A percentile compares a stretch with the other conserved stretches of the same genome.
Evolutionary conservation across 2,113 vertebrate species (phyloP).

Genomic region (Merops nubicus): DNA sequence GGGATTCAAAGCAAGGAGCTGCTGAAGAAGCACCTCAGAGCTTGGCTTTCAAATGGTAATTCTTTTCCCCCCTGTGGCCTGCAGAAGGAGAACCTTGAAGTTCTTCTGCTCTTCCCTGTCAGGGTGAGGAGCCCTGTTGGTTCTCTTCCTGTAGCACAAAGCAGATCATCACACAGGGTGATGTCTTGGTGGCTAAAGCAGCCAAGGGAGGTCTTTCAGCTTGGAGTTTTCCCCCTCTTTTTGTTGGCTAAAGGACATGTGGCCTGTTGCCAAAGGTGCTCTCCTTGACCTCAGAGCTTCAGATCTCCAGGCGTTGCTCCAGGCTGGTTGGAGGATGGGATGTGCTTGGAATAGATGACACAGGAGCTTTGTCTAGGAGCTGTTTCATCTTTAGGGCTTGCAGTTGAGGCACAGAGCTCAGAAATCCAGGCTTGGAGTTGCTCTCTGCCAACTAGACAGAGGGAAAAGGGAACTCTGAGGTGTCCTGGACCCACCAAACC

Average conservation of each 20-base stretch:
- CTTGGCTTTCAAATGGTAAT: constrained; percentile 48
- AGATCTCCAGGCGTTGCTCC: background rate
- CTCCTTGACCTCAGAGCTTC: background rate
- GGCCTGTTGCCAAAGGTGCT: background rate
- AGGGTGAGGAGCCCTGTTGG: background rate
- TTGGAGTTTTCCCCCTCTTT: background rate
- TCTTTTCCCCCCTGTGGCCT: background rate
- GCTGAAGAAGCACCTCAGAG: background rate
- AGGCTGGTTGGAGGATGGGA: background rate
- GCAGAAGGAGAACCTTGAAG: background rate
- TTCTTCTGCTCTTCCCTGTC: background rate
- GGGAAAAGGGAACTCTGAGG: background rate
- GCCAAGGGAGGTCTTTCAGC: background rate
- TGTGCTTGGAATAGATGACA: background rate
- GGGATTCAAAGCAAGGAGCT: background rate
- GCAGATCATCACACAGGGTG: background rate
- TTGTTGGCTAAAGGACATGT: background rate
- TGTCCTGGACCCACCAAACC: background rate
- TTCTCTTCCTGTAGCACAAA: background rate
- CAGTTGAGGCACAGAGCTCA: background rate
- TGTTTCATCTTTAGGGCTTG: background rate
- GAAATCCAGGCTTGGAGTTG: background rate
- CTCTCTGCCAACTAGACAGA: background rate
- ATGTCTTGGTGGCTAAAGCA: no score
- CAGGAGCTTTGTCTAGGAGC: background rate